Conservation (phyloP, 2,888 invertebrate species). For the Allacma fusca region DNA sequence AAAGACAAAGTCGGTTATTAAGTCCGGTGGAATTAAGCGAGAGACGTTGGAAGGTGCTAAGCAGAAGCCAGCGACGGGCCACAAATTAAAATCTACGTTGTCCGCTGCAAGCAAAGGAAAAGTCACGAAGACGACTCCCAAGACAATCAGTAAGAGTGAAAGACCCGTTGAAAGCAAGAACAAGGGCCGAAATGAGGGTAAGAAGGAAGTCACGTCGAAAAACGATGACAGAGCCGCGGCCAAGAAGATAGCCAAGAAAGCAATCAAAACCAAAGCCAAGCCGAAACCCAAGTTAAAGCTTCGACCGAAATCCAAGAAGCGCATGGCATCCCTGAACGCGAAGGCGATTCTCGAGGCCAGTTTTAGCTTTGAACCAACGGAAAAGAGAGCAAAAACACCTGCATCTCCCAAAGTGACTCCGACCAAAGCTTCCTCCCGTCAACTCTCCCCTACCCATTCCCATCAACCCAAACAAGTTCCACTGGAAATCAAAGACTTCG, state of each 20-base stretch:
- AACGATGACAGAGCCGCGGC: conserved; percentile 17
- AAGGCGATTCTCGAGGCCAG: conserved; percentile 60
- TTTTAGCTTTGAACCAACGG: conserved; percentile 56
- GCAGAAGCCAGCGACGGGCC: not conserved
- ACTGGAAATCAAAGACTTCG: conserved; percentile 9
- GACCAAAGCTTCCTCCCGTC: not conserved
- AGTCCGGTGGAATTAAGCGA: too few species aligned
- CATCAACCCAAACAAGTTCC: conserved; percentile 20
- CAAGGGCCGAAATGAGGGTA: not conserved
- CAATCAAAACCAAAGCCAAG: conserved; percentile 50
- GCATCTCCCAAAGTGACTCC: conserved; percentile 44
- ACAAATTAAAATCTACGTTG: too few species aligned
- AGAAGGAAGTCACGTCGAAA: not conserved
- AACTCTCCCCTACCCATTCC: conserved; percentile 32
- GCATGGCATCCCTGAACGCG: conserved; percentile 60
- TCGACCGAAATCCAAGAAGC: conserved; percentile 39
- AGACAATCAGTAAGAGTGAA: conserved; percentile 14
- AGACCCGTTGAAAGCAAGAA: not conserved
- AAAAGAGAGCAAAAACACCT: conserved; percentile 55
- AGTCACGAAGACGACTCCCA: not conserved
- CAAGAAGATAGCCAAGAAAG: not conserved
- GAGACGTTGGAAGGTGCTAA: too few species aligned
- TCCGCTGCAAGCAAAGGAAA: not conserved
- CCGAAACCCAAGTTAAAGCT: conserved; percentile 54
- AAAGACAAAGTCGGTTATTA: too few species aligned